Base-by-base conservation (phyloP, 2,113 vertebrate genomes). In the Lampris incognitus region DNA sequence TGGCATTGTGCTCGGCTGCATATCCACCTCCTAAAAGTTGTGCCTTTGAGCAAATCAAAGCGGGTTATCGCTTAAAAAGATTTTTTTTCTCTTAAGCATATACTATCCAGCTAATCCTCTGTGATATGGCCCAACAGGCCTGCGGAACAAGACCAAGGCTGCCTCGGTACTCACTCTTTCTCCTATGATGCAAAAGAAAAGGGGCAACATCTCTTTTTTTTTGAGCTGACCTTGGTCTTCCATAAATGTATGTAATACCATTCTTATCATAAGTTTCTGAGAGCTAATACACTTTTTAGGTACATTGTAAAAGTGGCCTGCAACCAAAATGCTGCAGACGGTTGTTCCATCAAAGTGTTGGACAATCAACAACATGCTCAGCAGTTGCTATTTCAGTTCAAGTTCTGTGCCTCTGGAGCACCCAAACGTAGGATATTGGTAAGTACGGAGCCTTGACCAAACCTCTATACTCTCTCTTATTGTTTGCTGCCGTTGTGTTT, bases 401-500 rank as follows among this genome's bases (percentile, higher is more conserved):
- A 10, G 50, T 9, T 52, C 8, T 54, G 51, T 13, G 1, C 9
- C n/a, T 10, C 51, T 13, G 2, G 51, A 11, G 10, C 11, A 2
- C 51, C 51, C 10, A 11, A 5, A 5, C 10, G 10, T 54, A 54
- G 10, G 13, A 54, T n/a, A 13, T 11, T 13, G n/a, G 8, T 13
- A 54, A 76, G 56, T 24, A 66, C 39, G 24, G 9, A 69, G 64
- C 65, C 66, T 63, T 70, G 50, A 51, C 11, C 4, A 11, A 13
- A 24, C 5, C 3, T 24, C 41, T 67, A 36, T 24, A 78, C 75
- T 78, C 49, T 78, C 66, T 9, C 68, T 71, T 59, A 50, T 48
- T 1, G 79, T 42, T 62, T 49, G 57, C 52, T 72, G 49, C 85
- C 48, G 56, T 62, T 93, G 6, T 44, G 64, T 79, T 52, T 44